These are phyloP conservation scores for Aethes cnicana DNA, from an alignment of 2,888 invertebrate genomes.

Conservation along the genomic window DNA sequence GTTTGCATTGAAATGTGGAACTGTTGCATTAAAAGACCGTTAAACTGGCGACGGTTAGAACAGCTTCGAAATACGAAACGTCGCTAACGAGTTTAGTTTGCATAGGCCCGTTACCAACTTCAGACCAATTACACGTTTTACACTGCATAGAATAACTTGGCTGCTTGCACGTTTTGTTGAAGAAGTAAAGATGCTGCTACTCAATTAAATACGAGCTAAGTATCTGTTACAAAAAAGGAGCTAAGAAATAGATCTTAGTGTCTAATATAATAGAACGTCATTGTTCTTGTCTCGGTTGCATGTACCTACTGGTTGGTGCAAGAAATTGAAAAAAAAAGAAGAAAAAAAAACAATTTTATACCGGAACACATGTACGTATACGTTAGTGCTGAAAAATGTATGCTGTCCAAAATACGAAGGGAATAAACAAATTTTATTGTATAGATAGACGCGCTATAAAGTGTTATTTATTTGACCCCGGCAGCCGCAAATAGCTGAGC, in stretches of 20 bases:
- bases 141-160: not conserved
- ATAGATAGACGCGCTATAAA: slow-evolving; percentile 17
- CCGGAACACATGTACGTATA: no score
- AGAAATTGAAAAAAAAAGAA: not conserved
- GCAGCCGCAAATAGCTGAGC: slow-evolving; percentile 16
- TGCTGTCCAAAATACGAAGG: slow-evolving; percentile 12
- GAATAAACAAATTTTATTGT: slow-evolving; percentile 24
- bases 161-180: no score
- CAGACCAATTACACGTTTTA: not conserved
- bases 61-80: slow-evolving; percentile 11
- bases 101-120: slow-evolving; percentile 1
- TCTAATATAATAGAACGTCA: no score
- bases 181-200: no score
- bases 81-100: slow-evolving; percentile 22
- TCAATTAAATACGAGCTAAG: no score
- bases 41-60: no score
- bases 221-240: no score
- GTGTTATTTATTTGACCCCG: slow-evolving; percentile 23
- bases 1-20: no score
- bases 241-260: no score
- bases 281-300: no score
- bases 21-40: no score
- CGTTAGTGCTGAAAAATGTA: not conserved
- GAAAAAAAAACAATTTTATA: not conserved
- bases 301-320: no score